These are phyloP conservation scores for Montipora capitata DNA, from an alignment of 92 coral and sea anemone genomes.

Conservation along the genomic window DNA sequence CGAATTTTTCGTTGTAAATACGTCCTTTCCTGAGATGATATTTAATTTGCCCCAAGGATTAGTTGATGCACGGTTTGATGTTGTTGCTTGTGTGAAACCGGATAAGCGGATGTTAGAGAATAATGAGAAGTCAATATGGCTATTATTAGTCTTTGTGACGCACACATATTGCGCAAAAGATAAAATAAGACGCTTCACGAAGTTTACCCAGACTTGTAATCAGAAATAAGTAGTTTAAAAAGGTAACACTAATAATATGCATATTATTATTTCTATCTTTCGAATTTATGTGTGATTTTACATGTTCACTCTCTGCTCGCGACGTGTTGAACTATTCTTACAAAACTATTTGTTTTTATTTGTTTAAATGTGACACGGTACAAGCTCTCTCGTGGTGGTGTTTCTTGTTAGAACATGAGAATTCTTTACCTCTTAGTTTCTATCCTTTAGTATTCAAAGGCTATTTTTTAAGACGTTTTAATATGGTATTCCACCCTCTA, in stretches of 20 bases:
- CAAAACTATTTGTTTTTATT: too few species aligned
- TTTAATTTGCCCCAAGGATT: background rate
- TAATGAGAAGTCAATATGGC: background rate
- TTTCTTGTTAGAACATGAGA: too few species aligned
- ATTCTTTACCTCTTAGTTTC: too few species aligned
- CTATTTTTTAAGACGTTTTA: background rate
- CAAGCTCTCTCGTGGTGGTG: too few species aligned
- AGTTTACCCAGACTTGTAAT: background rate
- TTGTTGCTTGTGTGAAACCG: background rate
- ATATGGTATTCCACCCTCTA: background rate
- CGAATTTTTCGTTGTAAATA: background rate
- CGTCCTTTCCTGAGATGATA: background rate
- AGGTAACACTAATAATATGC: too few species aligned
- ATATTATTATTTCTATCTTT: too few species aligned
- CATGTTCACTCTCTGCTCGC: too few species aligned
- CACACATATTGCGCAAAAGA: background rate
- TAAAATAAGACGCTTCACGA: background rate
- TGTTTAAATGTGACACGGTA: too few species aligned
- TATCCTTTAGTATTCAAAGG: too few species aligned
- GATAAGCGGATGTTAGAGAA: background rate
- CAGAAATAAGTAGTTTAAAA: too few species aligned
- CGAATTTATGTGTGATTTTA: too few species aligned
- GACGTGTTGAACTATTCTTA: too few species aligned
- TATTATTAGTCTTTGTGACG: constrained; percentile 36
- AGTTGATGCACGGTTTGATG: constrained; percentile 31